Conservation (phyloP, 1,140 invertebrate species). For the Drosophila parabipectinata region DNA sequence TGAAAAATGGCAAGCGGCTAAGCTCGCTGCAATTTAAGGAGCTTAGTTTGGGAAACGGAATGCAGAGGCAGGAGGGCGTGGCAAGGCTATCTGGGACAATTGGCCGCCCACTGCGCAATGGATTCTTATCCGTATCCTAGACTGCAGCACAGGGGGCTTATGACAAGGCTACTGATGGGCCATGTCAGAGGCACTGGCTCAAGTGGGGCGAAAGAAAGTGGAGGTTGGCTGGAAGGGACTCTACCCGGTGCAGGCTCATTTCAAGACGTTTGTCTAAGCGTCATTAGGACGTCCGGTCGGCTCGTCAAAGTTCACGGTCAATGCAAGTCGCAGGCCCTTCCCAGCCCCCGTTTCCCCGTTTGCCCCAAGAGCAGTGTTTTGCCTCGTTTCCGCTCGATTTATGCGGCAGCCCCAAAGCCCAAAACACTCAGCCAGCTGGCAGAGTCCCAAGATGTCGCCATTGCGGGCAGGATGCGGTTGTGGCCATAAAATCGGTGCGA, state of each 20-base stretch:
- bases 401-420: slow-evolving; percentile 29
- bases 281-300: slow-evolving; percentile 54
- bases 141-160: slow-evolving; percentile 44
- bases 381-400: slow-evolving; percentile 46
- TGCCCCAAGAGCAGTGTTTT: background rate
- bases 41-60: slow-evolving; percentile 24
- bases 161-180: slow-evolving; percentile 45
- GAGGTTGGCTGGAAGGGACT: background rate
- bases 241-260: slow-evolving; percentile 62
- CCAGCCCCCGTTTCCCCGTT: background rate
- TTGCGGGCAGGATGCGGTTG: slow-evolving; percentile 30
- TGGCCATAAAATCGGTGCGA: slow-evolving; percentile 59
- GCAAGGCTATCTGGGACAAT: slow-evolving; percentile 22
- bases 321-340: slow-evolving; percentile 31
- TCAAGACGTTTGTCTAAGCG: slow-evolving; percentile 70
- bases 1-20: slow-evolving; percentile 18
- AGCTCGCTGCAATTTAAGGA: slow-evolving; percentile 39
- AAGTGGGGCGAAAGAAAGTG: slow-evolving; percentile 1
- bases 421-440: slow-evolving; percentile 54
- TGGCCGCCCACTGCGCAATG: slow-evolving; percentile 39
- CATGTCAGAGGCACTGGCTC: slow-evolving; percentile 29
- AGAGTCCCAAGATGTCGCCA: slow-evolving; percentile 45
- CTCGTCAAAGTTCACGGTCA: slow-evolving; percentile 71
- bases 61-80: background rate
- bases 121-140: slow-evolving; percentile 45